phyloP scores from a whole-genome alignment of 2,797 vertebrate genomes.

The Microchirus variegatus region DNA sequence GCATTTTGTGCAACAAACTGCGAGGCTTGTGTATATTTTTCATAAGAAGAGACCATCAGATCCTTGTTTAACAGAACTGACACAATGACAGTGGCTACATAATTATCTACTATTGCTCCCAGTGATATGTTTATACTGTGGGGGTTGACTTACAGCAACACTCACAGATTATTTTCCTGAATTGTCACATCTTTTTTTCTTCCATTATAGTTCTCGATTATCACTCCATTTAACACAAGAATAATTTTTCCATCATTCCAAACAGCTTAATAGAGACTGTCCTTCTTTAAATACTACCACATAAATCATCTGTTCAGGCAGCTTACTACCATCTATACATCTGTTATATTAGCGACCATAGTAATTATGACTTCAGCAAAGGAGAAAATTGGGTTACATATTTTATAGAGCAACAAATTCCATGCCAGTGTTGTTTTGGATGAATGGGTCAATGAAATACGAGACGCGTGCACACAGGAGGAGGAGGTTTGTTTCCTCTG shows the following conservation, averaged over 20 bases:
- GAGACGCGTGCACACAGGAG: too few relatives aligned
- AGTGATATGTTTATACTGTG: conserved; percentile 14
- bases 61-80: conserved; percentile 16
- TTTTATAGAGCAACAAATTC: too few relatives aligned
- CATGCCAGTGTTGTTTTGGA: too few relatives aligned
- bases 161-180: conserved; percentile 10
- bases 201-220: background rate
- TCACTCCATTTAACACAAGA: background rate
- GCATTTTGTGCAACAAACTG: conserved; percentile 38
- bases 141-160: conserved; percentile 11
- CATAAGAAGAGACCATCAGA: conserved; percentile 22
- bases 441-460: too few relatives aligned
- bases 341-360: background rate
- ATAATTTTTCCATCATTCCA: background rate
- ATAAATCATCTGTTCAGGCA: background rate
- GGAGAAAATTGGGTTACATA: background rate
- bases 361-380: background rate
- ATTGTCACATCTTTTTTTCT: conserved; percentile 8
- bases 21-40: conserved; percentile 28
- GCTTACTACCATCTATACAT: background rate
- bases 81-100: conserved; percentile 23
- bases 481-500: too few relatives aligned
- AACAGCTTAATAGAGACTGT: conserved; percentile 1
- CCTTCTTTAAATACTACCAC: background rate
- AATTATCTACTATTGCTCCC: conserved; percentile 29